Evolutionary conservation across 2,797 vertebrate species (phyloP).

Genomic region (Nothura maculosa): DNA sequence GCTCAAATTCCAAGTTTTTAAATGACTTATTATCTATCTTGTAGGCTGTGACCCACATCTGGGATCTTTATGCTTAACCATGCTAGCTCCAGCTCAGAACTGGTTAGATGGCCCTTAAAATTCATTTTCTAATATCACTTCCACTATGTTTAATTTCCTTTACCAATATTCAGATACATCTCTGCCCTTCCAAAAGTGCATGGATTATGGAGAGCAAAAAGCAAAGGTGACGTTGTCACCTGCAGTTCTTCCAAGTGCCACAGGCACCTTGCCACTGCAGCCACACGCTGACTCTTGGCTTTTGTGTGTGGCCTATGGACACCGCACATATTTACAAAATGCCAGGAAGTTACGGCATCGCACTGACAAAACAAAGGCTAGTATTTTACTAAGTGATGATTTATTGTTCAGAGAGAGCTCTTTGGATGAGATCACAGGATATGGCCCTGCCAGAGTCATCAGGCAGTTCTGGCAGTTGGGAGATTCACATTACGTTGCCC

Average conservation of each 20-base stretch:
- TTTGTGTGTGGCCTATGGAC: neutral
- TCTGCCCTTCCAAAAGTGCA: neutral
- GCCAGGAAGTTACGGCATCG: neutral
- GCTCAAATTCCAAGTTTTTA: neutral
- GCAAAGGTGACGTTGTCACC: neutral
- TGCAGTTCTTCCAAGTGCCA: neutral
- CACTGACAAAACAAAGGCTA: neutral
- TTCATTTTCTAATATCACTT: neutral
- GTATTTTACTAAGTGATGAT: neutral
- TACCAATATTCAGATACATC: neutral
- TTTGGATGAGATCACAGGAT: neutral
- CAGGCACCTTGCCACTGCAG: neutral
- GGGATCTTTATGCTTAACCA: neutral
- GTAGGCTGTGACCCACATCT: neutral
- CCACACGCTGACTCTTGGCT: neutral
- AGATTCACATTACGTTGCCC: neutral
- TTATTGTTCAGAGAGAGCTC: neutral
- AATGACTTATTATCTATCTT: neutral
- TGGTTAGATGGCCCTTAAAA: neutral
- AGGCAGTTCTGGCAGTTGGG: neutral
- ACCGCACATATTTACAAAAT: neutral
- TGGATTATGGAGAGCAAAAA: neutral
- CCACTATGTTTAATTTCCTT: neutral
- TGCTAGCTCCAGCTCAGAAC: rapidly evolving
- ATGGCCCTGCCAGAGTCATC: neutral